These are phyloP conservation scores for Rhagologus leucostigma DNA, from an alignment of 2,113 vertebrate genomes.

Conservation along the genomic window DNA sequence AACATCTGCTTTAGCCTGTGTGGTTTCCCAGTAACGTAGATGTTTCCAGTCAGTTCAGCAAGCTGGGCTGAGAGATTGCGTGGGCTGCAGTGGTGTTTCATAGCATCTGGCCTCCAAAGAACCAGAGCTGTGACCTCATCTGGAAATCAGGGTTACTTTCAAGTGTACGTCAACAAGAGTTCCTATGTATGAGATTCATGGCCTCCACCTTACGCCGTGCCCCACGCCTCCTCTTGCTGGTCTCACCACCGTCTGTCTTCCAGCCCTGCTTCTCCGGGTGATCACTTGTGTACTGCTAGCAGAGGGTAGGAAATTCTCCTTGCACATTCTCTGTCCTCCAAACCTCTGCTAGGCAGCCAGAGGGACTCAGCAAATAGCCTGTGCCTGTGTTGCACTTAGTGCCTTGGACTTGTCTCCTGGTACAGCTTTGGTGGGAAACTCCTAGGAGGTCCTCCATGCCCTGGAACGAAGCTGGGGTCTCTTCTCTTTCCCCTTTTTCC, in stretches of 20 bases:
- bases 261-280: background rate
- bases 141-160: background rate
- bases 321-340: background rate
- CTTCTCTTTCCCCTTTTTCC: background rate
- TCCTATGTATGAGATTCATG: background rate
- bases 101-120: constrained; percentile 3
- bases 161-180: background rate
- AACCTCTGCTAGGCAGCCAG: background rate
- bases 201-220: background rate
- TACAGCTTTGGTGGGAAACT: background rate
- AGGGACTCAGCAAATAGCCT: background rate
- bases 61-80: background rate
- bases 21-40: background rate
- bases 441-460: background rate
- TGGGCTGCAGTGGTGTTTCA: background rate
- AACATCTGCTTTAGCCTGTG: background rate
- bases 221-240: background rate
- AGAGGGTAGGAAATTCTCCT: background rate
- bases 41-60: background rate
- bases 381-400: background rate
- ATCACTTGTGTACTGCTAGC: background rate
- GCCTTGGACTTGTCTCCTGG: background rate
- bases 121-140: background rate
- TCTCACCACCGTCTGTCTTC: background rate
- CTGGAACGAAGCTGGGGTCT: background rate